phyloP scores from a whole-genome alignment of 2,888 invertebrate genomes.

The Notodonta ziczac region DNA sequence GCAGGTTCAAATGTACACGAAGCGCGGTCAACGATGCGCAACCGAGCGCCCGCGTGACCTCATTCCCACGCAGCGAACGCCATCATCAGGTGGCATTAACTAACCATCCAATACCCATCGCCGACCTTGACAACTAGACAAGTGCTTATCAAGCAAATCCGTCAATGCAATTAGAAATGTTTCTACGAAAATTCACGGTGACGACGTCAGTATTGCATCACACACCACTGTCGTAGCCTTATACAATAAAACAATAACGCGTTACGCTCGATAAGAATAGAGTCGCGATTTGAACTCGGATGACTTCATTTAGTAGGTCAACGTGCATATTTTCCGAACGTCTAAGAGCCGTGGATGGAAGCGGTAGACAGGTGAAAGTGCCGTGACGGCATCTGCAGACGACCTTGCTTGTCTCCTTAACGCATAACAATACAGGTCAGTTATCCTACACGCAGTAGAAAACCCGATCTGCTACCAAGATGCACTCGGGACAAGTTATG shows the following conservation, averaged over 20 bases:
- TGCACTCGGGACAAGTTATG: conserved; percentile 28
- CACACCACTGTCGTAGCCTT: not conserved
- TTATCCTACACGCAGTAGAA: conserved; percentile 34
- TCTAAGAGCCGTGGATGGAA: conserved; percentile 35
- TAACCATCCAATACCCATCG: conserved; percentile 43
- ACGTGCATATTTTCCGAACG: conserved; percentile 25
- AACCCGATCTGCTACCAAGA: conserved; percentile 31
- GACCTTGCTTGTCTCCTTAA: conserved; percentile 65
- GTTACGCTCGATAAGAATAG: conserved; percentile 2
- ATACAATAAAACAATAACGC: conserved; percentile 5
- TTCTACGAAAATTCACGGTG: conserved; percentile 13
- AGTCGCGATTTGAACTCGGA: conserved; percentile 22
- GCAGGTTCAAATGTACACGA: conserved; percentile 43
- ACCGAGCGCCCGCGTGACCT: conserved; percentile 76
- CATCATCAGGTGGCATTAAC: conserved; percentile 56
- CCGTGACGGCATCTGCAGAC: conserved; percentile 55
- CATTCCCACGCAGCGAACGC: conserved; percentile 71
- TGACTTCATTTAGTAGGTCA: conserved; percentile 28
- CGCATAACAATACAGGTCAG: conserved; percentile 42
- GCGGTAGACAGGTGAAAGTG: conserved; percentile 68
- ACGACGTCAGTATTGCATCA: not conserved
- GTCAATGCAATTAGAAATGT: conserved; percentile 15
- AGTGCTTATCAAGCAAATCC: conserved; percentile 34
- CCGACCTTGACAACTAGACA: conserved; percentile 55
- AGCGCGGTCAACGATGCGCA: conserved; percentile 67